Evolutionary conservation across 2,113 vertebrate genomes (phyloP).

Genomic region (Labeo catla): DNA sequence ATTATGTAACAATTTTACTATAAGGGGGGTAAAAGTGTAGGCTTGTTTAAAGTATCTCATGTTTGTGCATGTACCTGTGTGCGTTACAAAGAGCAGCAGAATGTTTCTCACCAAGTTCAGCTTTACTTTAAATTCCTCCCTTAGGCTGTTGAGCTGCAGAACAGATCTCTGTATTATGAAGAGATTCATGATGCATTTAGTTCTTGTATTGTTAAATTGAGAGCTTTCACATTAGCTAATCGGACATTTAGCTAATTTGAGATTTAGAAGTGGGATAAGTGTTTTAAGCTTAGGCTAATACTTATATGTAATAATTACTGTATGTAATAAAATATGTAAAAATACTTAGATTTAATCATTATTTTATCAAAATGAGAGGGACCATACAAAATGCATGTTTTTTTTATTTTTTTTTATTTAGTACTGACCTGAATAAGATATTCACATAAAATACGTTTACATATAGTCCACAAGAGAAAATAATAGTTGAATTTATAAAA

Average conservation of each 20-base stretch:
- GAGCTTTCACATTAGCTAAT: neutral
- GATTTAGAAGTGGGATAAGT: too few species aligned
- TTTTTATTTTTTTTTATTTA: too few species aligned
- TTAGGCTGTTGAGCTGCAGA: neutral
- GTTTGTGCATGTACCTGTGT: constrained; percentile 5
- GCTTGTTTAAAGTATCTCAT: neutral
- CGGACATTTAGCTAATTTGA: too few species aligned
- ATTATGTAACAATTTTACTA: neutral
- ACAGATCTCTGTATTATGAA: neutral
- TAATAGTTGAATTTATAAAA: too few species aligned
- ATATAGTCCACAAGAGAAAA: too few species aligned
- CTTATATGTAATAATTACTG: neutral
- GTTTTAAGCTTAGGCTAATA: neutral
- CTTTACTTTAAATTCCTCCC: neutral
- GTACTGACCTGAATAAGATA: too few species aligned
- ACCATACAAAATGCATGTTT: too few species aligned
- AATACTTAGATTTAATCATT: too few species aligned
- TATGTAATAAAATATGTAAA: too few species aligned
- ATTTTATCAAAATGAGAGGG: too few species aligned
- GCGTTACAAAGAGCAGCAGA: neutral
- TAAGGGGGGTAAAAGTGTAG: neutral
- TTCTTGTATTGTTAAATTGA: neutral
- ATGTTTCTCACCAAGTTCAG: neutral
- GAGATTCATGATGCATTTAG: neutral
- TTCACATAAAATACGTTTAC: too few species aligned